Evolutionary conservation across 2,113 vertebrate genomes (phyloP), one percentile per base, ranked within the genome.

Genomic region (Phaethon lepturus): DNA sequence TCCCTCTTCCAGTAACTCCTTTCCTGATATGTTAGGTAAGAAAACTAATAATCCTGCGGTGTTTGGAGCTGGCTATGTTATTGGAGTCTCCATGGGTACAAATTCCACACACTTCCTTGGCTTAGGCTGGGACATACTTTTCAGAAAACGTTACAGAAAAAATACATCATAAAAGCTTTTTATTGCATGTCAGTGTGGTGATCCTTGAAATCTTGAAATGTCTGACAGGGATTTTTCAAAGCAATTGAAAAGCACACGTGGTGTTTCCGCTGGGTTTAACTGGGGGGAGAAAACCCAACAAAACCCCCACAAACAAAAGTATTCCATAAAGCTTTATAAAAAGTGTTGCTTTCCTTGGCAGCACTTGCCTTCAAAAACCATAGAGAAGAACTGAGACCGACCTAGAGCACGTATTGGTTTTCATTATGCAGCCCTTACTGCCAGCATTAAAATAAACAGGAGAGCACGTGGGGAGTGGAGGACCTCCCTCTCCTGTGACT

Each of bases 1-100:
- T 90, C 80, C 53, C 67, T 88, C 92, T 96, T 31, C 58, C 79
- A 90, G 58, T 18, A 42, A 66, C 72, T 64, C 75, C 28, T 83
- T 88, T 83, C 67, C 91, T 26, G 1, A 25, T 42, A 72, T 0
- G 13, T 92, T 90, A 90, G 94, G 94, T 95, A 95, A 93, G 90
- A 56, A 88, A 90, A 82, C 25, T 5, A 92, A 72, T 60, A 88
- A 85, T 64, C 60, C 85, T 75, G 88, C 5, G 29, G 82, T 3
- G 28, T 52, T 82, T 97, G 93, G 82, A 97, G 93, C 78, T 5
- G 74, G 49, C 71, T 93, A 82, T 96, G 95, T 95, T 96, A 76
- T 93, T 95, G 94, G 94, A 93, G 93, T 96, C 90, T 93, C 96
- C 96, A 96, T 96, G 95, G 95, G 94, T 92, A 96, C 90, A 22